Evolutionary conservation across 2,113 vertebrate genomes (phyloP), one percentile per base, ranked within the genome.

Genomic region (Strix aluco): DNA sequence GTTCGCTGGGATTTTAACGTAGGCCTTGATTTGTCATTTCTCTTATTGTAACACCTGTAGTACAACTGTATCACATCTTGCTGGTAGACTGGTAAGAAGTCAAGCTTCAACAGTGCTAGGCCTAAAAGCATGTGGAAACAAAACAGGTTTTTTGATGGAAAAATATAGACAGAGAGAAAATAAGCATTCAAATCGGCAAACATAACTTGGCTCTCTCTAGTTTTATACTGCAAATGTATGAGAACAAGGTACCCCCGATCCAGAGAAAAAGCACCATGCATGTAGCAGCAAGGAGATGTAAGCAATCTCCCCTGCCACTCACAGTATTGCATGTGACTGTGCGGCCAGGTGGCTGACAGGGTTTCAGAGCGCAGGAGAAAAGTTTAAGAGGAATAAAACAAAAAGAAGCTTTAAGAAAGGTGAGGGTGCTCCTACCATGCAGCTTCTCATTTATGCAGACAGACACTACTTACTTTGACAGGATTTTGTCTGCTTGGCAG

Each of bases 161-260:
- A 40, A 44, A n/a, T 49, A 46, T 1, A n/a, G 21, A 36, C 7
- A 51, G 34, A 63, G 11, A 79, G 4, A 66, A 55, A 82, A 54
- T 3, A 14, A 62, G 54, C 69, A 51, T 55, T 66, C 15, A 62
- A 36, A 72, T 42, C n/a, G 34, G 52, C 17, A 70, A 58, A 46
- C n/a, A 7, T 26, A 90, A 38, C 11, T 80, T n/a, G 32, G 13
- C 8, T 47, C 8, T 47, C 8, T 36, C 21, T 61, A 42, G 18
- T 20, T 75, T 72, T 62, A 17, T 38, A 54, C 17, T 47, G 36
- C 38, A 71, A 44, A 49, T 17, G 7, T 34, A 9, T 7, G 30
- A 38, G 54, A 80, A 51, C 0, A 0, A 61, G 17, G 12, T 15
- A 29, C 2, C 4, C 22, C 2, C 1, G 1, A 15, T 30, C 17